Percentiles rank a stretch among this genome's conserved stretches.
These are phyloP conservation scores for Engraulis encrasicolus DNA, from an alignment of 2,113 vertebrate genomes.

Conservation along the genomic window DNA sequence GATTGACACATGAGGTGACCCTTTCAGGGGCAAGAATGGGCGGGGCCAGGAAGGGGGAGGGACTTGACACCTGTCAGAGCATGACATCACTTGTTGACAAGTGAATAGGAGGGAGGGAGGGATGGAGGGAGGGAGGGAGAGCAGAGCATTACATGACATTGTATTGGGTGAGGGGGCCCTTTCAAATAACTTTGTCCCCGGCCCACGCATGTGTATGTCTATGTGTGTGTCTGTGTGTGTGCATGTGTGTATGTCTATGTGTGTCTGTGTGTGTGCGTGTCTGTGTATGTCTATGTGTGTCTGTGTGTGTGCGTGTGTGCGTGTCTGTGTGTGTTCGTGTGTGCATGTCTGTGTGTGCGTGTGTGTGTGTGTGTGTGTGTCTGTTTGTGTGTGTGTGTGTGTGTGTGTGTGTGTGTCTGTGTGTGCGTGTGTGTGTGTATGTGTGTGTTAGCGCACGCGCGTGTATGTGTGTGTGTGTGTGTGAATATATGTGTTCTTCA, in stretches of 20 bases:
- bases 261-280: not conserved
- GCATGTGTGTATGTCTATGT: not conserved
- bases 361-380: not conserved
- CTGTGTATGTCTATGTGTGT: not conserved
- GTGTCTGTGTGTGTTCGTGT: too few relatives aligned
- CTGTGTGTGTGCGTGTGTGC: not conserved
- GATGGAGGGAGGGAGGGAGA: not conserved
- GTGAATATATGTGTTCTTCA: conserved; percentile 21
- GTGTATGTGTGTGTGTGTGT: conserved; percentile 16
- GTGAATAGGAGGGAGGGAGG: not conserved
- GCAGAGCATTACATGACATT: not conserved
- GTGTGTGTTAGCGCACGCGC: not conserved
- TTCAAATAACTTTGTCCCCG: too few relatives aligned
- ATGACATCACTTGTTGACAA: not conserved
- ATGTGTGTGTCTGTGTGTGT: too few relatives aligned
- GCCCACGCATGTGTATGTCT: too few relatives aligned
- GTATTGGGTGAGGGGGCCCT: too few relatives aligned
- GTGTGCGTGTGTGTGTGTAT: not conserved
- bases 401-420: not conserved
- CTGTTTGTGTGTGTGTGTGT: not conserved
- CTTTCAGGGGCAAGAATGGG: not conserved
- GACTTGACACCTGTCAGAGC: not conserved
- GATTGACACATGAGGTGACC: not conserved
- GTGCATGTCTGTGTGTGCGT: not conserved
- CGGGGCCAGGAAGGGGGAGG: not conserved